Percentiles rank a stretch among this genome's conserved stretches.
Conservation (phyloP, 2,113 vertebrate genomes). For the Embiotoca jacksoni region DNA sequence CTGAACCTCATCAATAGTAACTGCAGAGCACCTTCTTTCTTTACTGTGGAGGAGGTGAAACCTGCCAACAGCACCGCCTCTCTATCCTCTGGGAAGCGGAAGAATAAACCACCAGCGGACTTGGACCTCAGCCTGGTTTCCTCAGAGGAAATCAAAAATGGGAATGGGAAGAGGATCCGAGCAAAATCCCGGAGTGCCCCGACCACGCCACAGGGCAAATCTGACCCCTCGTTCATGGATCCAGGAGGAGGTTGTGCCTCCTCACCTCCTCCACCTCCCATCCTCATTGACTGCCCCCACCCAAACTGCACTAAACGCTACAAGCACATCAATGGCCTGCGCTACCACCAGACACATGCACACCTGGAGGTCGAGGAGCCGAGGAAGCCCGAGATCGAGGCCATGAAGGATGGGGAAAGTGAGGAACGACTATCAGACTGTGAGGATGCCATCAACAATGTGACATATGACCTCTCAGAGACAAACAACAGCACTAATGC, state of each 20-base stretch:
- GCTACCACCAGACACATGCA: constrained; percentile 98
- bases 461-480: constrained; percentile 90
- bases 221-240: constrained; percentile 92
- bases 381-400: constrained; percentile 93
- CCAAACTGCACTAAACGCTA: constrained; percentile 99
- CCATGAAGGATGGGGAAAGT: constrained; percentile 84
- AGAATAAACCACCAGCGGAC: constrained; percentile 93
- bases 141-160: constrained; percentile 89
- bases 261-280: constrained; percentile 91
- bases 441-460: constrained; percentile 89
- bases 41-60: constrained; percentile 93
- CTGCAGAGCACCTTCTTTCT: constrained; percentile 90
- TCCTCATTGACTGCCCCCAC: constrained; percentile 97
- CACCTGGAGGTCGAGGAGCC: constrained; percentile 91
- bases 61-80: constrained; percentile 79
- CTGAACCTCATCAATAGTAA: constrained; percentile 92
- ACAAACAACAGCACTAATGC: constrained; percentile 80
- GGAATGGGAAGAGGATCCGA: constrained; percentile 93
- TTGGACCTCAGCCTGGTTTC: constrained; percentile 93
- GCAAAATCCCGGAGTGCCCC: constrained; percentile 97
- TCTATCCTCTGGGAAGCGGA: constrained; percentile 90
- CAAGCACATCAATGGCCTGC: constrained; percentile 98
- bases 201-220: constrained; percentile 94
- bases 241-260: constrained; percentile 87
- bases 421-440: constrained; percentile 97